Evolutionary conservation across 2,113 vertebrate species (phyloP), one percentile per base, ranked within the genome.

Genomic region (Embiotoca jacksoni): DNA sequence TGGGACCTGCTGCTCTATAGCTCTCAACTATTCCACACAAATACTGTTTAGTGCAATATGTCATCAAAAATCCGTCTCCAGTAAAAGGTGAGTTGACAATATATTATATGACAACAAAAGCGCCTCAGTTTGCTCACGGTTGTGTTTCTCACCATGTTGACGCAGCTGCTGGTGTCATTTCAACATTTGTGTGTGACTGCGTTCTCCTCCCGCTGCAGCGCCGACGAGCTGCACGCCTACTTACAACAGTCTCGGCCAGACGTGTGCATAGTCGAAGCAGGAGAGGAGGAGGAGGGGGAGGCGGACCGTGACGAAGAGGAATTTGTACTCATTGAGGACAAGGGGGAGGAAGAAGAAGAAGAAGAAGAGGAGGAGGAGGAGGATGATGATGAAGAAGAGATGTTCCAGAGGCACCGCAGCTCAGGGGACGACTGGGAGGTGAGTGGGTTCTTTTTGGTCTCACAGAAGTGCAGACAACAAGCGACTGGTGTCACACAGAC

Each of bases 361-460:
- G 83, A 81, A 6, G 81, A 85, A 5, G 91, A 90, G n/a, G 89
- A 84, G 30, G 76, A 83, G 46, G 82, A 70, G 15, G 81, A 80
- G 6, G 83, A 81, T 6, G 81, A 85, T 6, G 91, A 90, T 0
- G 89, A 87, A 15, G 84, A 81, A 3, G 88, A 78, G 35, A 72
- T 85, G 32, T 86, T 84, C 15, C 82, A 77, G 80, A 89, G 59
- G 33, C 90, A 89, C 39, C 81, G 72, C 8, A 60, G 82, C 58
- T 59, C 90, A 0, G 92, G 89, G 11, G 95, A 96, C 0, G 95
- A 95, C 44, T 96, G 95, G 95, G 95, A 96, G 93, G 95, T 95
- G 59, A 92, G 85, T 53, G 23, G 23, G 23, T 23, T 23, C 23
- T 23, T 23, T 23, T 55, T 14, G 37, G 15, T 59, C 54, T 63